Evolutionary conservation across 2,113 vertebrate species (phyloP).

Genomic region (Galbula dea): DNA sequence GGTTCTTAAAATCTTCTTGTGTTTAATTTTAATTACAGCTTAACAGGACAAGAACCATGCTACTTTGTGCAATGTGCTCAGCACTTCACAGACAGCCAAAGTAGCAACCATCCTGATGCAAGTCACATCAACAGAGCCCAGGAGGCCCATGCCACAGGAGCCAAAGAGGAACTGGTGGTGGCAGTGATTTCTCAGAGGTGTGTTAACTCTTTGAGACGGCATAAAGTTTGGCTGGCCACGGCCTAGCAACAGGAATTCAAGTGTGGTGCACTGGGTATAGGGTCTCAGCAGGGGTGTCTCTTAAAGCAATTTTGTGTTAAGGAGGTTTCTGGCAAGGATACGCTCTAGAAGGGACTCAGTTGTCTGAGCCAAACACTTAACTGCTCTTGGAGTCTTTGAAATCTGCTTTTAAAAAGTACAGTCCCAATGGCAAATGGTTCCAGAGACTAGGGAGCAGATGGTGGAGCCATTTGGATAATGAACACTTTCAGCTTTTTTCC

Average conservation of each 20-base stretch:
- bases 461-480: not conserved
- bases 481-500: not conserved
- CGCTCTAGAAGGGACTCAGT: not conserved
- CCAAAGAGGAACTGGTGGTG: not conserved
- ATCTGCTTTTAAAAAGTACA: not conserved
- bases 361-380: not conserved
- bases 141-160: not conserved
- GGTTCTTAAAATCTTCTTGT: not conserved
- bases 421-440: not conserved
- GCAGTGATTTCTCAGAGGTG: not conserved
- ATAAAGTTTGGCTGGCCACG: not conserved
- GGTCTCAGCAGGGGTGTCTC: fast-evolving
- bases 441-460: not conserved
- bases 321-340: not conserved
- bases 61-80: not conserved
- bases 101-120: not conserved
- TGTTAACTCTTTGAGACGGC: not conserved
- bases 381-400: not conserved
- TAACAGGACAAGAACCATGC: not conserved
- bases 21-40: not conserved
- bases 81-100: not conserved
- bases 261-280: not conserved
- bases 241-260: not conserved
- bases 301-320: not conserved
- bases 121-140: not conserved